Evolutionary conservation across 2,888 invertebrate species (phyloP).

Genomic region (Atherix ibis): DNA sequence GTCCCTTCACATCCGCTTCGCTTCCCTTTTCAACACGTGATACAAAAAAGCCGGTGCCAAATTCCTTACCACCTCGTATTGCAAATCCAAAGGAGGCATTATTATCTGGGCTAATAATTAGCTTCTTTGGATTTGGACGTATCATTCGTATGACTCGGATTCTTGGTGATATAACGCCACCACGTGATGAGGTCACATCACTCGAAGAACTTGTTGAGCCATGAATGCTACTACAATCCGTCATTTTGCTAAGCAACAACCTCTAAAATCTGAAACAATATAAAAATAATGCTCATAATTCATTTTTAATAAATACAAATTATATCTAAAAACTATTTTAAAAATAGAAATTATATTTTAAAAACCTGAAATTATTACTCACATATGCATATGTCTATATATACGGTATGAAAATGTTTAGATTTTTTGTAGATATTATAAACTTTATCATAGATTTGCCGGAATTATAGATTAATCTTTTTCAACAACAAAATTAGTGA

Average conservation of each 20-base stretch:
- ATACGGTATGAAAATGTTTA: no score
- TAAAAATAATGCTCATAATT: no score
- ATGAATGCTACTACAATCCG: constrained; percentile 30
- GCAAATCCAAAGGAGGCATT: constrained; percentile 59
- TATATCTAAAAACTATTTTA: no score
- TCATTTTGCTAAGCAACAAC: constrained; percentile 12
- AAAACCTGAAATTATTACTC: no score
- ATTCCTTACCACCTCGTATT: constrained; percentile 73
- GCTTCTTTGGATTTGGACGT: constrained; percentile 35
- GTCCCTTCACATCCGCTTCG: constrained; percentile 71
- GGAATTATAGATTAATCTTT: no score
- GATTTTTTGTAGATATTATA: no score
- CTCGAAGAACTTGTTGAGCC: constrained; percentile 30
- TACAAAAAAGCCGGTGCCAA: constrained; percentile 84
- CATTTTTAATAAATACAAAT: no score
- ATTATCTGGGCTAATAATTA: constrained; percentile 36
- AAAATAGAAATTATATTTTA: no score
- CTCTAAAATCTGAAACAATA: no score
- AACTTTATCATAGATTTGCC: no score
- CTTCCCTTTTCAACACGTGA: constrained; percentile 75
- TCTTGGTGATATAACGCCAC: constrained; percentile 30
- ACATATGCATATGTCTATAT: no score
- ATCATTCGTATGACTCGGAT: constrained; percentile 43
- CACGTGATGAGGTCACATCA: constrained; percentile 32
- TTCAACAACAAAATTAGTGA: no score